Evolutionary conservation across 2,888 invertebrate genomes (phyloP).

Genomic region (Allolobophora icterica): DNA sequence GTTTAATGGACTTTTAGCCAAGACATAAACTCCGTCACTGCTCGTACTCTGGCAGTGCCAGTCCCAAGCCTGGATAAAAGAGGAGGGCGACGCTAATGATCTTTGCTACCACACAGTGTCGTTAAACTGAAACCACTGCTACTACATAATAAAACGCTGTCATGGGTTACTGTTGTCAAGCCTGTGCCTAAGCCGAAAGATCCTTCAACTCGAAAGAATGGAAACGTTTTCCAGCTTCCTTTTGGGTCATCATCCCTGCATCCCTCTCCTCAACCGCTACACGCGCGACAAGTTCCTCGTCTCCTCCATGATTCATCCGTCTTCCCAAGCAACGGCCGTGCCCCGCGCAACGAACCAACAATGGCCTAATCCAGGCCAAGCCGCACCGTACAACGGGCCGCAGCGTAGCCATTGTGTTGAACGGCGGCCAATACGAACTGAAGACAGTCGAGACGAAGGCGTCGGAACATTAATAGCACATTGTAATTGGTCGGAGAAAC

Average conservation of each 20-base stretch:
- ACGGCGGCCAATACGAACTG: neutral
- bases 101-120: no score
- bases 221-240: neutral
- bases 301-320: conserved; percentile 5
- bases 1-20: neutral
- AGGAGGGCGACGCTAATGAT: no score
- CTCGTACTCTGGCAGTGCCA: no score
- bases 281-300: neutral
- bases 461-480: neutral
- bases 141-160: neutral
- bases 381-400: neutral
- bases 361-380: conserved; percentile 13
- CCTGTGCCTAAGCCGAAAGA: neutral
- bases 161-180: neutral
- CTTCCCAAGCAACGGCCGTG: neutral
- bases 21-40: no score
- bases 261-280: neutral
- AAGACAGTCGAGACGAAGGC: neutral
- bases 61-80: no score
- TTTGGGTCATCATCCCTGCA: neutral
- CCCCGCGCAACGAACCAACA: neutral
- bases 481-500: neutral
- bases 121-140: no score
- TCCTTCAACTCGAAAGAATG: neutral
- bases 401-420: neutral